Evolutionary conservation across 2,888 invertebrate species (phyloP).

Genomic region (Cosmorhoe ocellata): DNA sequence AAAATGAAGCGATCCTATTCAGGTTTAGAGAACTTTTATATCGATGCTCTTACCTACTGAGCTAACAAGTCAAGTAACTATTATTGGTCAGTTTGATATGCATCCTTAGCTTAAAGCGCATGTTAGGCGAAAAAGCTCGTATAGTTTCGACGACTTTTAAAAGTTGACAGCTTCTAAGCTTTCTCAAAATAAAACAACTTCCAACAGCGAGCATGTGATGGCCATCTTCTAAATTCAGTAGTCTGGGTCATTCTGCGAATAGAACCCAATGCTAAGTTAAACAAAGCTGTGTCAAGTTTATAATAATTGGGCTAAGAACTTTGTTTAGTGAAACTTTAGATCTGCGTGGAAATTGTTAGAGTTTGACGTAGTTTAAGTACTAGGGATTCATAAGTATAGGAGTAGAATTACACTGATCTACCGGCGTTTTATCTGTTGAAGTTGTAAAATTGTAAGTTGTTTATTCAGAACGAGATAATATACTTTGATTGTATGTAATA

Average conservation of each 20-base stretch:
- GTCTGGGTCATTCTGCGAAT: constrained; percentile 25
- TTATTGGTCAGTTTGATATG: no score
- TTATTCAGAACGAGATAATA: not conserved
- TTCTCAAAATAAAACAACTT: no score
- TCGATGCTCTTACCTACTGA: no score
- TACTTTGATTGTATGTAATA: no score
- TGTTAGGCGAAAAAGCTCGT: no score
- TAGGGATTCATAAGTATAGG: constrained; percentile 7
- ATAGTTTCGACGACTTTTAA: no score
- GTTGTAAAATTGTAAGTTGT: not conserved
- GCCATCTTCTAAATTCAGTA: constrained; percentile 20
- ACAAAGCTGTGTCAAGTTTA: constrained; percentile 32
- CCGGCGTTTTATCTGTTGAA: not conserved
- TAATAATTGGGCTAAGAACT: constrained; percentile 31
- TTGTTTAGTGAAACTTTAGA: constrained; percentile 19
- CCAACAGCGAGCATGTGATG: no score
- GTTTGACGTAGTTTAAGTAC: constrained; percentile 12
- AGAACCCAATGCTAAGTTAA: constrained; percentile 25
- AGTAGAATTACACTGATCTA: not conserved
- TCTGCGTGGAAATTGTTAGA: constrained; percentile 26
- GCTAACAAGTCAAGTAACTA: no score
- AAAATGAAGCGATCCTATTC: no score
- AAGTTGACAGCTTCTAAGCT: no score
- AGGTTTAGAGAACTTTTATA: no score
- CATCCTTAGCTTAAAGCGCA: no score